phyloP scores from a whole-genome alignment of 2,113 vertebrate species.

The Ariopsis seemanni region DNA sequence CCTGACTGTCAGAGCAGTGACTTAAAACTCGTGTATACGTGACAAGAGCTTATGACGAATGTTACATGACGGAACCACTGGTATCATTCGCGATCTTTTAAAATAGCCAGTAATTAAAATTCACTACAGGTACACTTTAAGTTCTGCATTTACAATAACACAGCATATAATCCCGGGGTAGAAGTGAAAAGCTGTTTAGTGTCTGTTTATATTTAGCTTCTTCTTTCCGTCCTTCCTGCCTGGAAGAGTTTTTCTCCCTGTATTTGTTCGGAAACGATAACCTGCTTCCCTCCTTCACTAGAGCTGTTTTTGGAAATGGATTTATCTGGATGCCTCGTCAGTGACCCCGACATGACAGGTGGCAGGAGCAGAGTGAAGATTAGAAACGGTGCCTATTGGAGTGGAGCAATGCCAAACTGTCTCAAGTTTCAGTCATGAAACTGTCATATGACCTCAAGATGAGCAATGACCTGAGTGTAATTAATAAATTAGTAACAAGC shows the following conservation, averaged over 20 bases:
- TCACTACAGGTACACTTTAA: background rate
- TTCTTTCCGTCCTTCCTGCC: background rate
- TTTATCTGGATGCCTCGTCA: conserved; percentile 34
- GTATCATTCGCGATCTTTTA: too few relatives aligned
- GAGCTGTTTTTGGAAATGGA: conserved; percentile 50
- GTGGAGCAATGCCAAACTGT: background rate
- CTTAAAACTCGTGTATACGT: too few relatives aligned
- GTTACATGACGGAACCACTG: too few relatives aligned
- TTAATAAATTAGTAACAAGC: background rate
- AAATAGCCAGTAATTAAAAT: too few relatives aligned
- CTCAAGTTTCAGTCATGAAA: background rate
- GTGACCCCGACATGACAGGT: conserved; percentile 19
- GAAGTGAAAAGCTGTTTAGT: background rate
- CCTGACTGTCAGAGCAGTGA: too few relatives aligned
- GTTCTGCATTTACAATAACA: background rate
- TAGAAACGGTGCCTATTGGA: background rate
- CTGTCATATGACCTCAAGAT: background rate
- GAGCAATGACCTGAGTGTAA: background rate
- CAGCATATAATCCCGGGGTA: background rate
- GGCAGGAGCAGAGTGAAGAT: conserved; percentile 2
- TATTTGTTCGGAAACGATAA: background rate
- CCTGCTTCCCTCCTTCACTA: background rate
- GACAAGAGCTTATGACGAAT: too few relatives aligned
- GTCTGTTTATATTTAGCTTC: background rate
- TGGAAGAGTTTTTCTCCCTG: background rate